Conservation (phyloP, 2,888 invertebrate species). For the Aporophyla nigra region DNA sequence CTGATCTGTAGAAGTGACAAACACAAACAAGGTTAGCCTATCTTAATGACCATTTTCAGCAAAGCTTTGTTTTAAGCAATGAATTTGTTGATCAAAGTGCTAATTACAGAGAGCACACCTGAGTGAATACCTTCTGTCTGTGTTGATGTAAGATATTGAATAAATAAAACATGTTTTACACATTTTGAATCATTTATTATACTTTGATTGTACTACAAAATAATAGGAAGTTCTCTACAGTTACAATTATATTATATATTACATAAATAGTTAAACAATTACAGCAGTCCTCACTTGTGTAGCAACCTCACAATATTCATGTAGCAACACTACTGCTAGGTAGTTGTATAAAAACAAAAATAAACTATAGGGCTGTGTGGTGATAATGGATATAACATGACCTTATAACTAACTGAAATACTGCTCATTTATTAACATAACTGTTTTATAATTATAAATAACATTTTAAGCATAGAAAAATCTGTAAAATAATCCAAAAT, state of each 20-base stretch:
- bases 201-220: conserved; percentile 91
- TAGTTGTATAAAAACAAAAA: conserved; percentile 71
- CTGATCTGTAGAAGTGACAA: too few species aligned
- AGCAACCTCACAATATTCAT: conserved; percentile 76
- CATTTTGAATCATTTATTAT: conserved; percentile 89
- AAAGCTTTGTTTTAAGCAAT: not conserved
- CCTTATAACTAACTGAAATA: conserved; percentile 85
- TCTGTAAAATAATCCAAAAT: conserved; percentile 67
- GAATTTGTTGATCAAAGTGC: not conserved
- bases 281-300: conserved; percentile 82
- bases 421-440: conserved; percentile 84
- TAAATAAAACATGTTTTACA: conserved; percentile 69
- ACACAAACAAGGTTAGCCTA: not conserved
- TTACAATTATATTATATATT: conserved; percentile 86
- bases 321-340: conserved; percentile 75
- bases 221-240: conserved; percentile 91
- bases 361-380: conserved; percentile 66
- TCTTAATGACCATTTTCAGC: not conserved
- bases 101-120: not conserved
- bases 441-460: conserved; percentile 82
- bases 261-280: conserved; percentile 89
- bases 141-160: conserved; percentile 24
- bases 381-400: conserved; percentile 70
- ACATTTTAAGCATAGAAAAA: conserved; percentile 75
- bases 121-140: not conserved